Evolutionary conservation across 2,113 vertebrate species (phyloP).

Genomic region (Colossoma macropomum): DNA sequence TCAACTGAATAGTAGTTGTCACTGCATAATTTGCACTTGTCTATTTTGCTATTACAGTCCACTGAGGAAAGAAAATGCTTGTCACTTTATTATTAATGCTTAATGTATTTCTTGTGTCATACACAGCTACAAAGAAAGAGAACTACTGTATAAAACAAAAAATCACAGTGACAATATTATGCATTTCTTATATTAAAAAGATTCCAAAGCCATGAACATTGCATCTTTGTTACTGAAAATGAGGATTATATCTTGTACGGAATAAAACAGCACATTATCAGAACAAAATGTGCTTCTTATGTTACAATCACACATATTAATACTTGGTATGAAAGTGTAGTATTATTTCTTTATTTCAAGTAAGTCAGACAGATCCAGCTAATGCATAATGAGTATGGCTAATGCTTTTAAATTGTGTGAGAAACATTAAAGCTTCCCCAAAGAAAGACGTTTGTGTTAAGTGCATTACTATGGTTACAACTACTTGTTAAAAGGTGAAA

Average conservation of each 20-base stretch:
- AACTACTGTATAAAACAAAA: neutral
- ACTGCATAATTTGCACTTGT: neutral
- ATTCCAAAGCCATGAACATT: neutral
- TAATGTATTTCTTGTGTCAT: neutral
- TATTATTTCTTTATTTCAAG: neutral
- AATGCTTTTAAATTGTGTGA: neutral
- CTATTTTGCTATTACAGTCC: neutral
- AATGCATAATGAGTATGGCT: neutral
- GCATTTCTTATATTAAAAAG: too few species aligned
- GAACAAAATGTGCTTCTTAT: too few species aligned
- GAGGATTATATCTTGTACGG: too few species aligned
- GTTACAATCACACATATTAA: neutral
- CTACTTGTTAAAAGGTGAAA: neutral
- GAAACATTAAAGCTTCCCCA: neutral
- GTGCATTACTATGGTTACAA: neutral
- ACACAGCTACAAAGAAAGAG: neutral
- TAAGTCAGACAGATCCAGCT: neutral
- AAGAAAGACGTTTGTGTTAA: neutral
- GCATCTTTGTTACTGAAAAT: neutral
- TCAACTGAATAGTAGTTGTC: neutral
- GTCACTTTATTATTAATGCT: constrained; percentile 5
- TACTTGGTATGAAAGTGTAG: neutral
- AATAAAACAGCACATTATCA: too few species aligned
- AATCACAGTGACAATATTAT: neutral
- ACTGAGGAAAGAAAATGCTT: neutral